Evolutionary conservation across 1,140 invertebrate genomes (phyloP), one percentile per base, ranked within the genome.

Genomic region (Drosophila funebris): DNA sequence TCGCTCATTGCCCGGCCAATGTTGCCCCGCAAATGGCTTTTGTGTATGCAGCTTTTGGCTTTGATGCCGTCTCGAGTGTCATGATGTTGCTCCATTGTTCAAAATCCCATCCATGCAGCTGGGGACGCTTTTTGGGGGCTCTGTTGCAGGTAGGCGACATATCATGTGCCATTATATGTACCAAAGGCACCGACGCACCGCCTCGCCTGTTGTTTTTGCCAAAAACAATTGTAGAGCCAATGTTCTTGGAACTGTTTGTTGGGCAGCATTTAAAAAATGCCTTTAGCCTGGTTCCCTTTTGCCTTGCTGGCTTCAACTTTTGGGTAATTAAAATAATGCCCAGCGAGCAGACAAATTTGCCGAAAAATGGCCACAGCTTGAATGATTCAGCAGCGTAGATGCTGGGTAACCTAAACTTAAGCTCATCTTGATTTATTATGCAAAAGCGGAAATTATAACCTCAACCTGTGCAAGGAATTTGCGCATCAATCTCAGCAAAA

Each of bases 251-350:
- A 44, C 37, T 27, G 22, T 44, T 44, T 64, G 29, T 48, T 44
- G 24, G 41, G 29, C 14, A 60, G 73, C 73, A 87, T 81, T 85
- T 81, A 81, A 87, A 85, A 85, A 85, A 85, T 87, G 57, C 82
- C 77, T 66, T 62, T 41, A 46, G 67, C 73, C 44, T 48, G 37
- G 9, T n/a, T 37, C 29, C 62, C 31, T 62, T 57, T 56, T 62
- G 31, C 22, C 44, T 66, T 57, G 44, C 54, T 46, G 33, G 73
- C 48, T 78, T 60, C 53, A 13, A 37, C 44, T 52, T 52, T 24
- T 60, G 72, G 82, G 82, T 85, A 85, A 85, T 85, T 85, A 85
- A 85, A 88, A 68, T 81, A 84, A 84, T 76, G 60, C 80, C 33
- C 64, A n/a, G n/a, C n/a, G n/a, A n/a, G n/a, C n/a, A n/a, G n/a